Base-by-base conservation (phyloP, 2,113 vertebrate species). In the Phycodurus eques region DNA sequence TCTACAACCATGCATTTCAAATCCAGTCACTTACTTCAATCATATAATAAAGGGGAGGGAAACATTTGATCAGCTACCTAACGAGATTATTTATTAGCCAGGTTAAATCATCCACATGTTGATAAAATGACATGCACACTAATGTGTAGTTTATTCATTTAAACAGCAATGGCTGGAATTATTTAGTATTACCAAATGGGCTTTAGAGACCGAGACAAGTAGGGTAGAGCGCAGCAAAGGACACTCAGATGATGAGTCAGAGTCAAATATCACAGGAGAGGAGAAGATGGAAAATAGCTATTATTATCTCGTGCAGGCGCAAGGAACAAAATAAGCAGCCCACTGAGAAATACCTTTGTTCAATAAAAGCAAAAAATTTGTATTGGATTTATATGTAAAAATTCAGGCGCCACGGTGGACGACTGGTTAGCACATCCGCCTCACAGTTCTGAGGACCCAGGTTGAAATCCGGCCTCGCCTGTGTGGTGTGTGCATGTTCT, bases 91-190 rank as follows among this genome's bases (percentile, higher is more conserved):
- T 39, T 0, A 49, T 66, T 72, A 39, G 42, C 76, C 68, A 27
- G 59, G 51, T 53, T 70, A 27, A 70, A 63, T 60, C 56, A 62
- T 74, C 75, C 70, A 75, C 31, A 42, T 44, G 53, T 78, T 75
- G 70, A 54, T 57, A 63, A 62, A 68, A 74, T 80, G 12, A 59
- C 56, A 13, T 59, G 22, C 22, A 31, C 56, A 14, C 15, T 11
- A 17, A 42, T 62, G 33, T 62, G 60, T 10, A 69, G 12, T 72
- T 77, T 75, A 59, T 69, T 61, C 47, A 51, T 49, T 51, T 65
- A 68, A 82, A 74, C 56, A 27, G 61, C 73, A 70, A 20, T 15
- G 54, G 53, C 53, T 69, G 60, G 33, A 8, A n/a, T 39, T 42
- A 62, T 14, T 62, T 39, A 62, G 9, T 20, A 62, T 62, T 39